These are phyloP conservation scores for Eledone cirrhosa DNA, from an alignment of 2,888 invertebrate species.

Conservation along the genomic window DNA sequence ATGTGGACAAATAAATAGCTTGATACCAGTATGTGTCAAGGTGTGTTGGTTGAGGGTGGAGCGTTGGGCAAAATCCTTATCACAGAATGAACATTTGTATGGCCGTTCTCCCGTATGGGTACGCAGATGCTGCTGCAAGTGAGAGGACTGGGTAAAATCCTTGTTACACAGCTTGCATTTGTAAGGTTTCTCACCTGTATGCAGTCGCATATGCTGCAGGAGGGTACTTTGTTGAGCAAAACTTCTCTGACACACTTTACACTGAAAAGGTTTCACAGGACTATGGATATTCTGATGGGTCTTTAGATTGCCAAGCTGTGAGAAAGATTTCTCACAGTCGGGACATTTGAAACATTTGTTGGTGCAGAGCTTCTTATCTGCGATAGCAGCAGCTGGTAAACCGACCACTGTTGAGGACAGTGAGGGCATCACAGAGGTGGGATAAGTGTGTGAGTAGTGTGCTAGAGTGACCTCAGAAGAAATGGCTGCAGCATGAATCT, in stretches of 20 bases:
- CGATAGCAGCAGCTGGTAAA: neutral
- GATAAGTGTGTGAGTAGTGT: too few species aligned
- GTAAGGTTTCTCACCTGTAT: conserved; percentile 12
- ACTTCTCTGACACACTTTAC: conserved; percentile 11
- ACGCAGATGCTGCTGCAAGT: conserved; percentile 11
- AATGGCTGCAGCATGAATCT: neutral
- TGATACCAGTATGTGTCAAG: conserved; percentile 6
- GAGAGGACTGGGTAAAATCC: conserved; percentile 21
- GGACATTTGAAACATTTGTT: conserved; percentile 14
- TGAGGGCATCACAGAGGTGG: too few species aligned
- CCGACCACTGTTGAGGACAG: neutral
- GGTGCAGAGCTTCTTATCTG: neutral
- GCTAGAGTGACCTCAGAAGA: too few species aligned
- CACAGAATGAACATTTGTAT: conserved; percentile 10
- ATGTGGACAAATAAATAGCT: conserved; percentile 23
- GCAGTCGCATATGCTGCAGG: conserved; percentile 14
- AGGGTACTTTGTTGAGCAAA: conserved; percentile 21
- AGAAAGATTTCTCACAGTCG: conserved; percentile 8
- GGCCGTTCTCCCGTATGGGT: conserved; percentile 21
- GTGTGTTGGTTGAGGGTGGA: conserved; percentile 22
- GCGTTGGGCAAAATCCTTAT: conserved; percentile 24
- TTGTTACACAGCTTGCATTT: conserved; percentile 22
- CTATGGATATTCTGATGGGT: conserved; percentile 20
- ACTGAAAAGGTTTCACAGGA: conserved; percentile 10
- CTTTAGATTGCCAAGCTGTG: conserved; percentile 17